Base-by-base conservation (phyloP, 1,140 invertebrate genomes). In the Drosophila suzukii region DNA sequence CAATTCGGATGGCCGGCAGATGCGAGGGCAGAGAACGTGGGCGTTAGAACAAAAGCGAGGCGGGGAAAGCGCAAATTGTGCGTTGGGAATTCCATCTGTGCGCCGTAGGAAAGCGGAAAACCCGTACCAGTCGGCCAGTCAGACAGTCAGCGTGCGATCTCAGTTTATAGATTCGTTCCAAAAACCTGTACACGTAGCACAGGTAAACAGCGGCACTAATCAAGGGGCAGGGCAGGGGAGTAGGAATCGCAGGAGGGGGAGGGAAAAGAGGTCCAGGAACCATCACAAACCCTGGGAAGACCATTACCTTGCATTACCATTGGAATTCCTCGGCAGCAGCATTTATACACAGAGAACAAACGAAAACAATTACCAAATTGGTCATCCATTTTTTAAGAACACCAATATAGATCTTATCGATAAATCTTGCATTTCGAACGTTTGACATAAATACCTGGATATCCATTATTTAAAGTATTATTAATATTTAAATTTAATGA, bases 131-230 rank as follows among this genome's bases (percentile, higher is more conserved):
- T 34, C 32, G 43, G 13, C 38, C 65, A 66, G 75, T 36, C 65
- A 61, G 46, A n/a, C 70, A 46, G 61, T 32, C 60, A 70, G 81
- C 67, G 66, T 83, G 83, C 84, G 68, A 88, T 89, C 78, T 77
- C 62, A 68, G 79, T 77, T 83, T 88, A 89, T 89, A 89, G 79
- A 86, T 86, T 86, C 84, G 83, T 86, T 86, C 84, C 83, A 88
- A 38, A 88, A 89, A 88, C 83, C 84, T 88, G 83, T 88, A 78
- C 71, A 59, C 17, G 62, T 61, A 68, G 80, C 76, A 77, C 84
- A 88, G 83, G 83, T 88, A 88, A 89, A 84, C 84, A 61, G 84
- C 84, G 79, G 65, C 84, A 89, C 84, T 88, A 88, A 89, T 88
- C 83, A 89, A 77, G 72, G 63, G 58, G 63, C 62, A 17, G 76